Conservation (phyloP, 2,888 invertebrate genomes). For the Polymixis lichenea region DNA sequence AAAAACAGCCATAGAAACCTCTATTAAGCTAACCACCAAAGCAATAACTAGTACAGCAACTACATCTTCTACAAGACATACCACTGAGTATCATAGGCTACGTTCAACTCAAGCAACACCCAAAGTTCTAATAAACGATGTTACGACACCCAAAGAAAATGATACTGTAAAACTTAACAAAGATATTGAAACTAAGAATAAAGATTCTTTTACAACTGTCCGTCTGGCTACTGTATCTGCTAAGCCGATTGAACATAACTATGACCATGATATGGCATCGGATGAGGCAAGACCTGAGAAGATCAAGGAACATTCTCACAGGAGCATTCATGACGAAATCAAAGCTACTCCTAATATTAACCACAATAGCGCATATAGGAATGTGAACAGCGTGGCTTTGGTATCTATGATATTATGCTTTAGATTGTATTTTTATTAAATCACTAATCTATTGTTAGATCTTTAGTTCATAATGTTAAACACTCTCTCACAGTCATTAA, state of each 20-base stretch:
- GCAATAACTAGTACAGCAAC: constrained; percentile 29
- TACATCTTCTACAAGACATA: constrained; percentile 45
- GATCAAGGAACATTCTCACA: constrained; percentile 75
- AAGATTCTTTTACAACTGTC: constrained; percentile 78
- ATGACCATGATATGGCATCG: constrained; percentile 83
- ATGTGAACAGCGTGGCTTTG: constrained; percentile 68
- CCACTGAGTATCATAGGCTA: constrained; percentile 30
- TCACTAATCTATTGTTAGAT: constrained; percentile 64
- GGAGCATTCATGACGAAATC: constrained; percentile 78
- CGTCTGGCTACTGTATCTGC: constrained; percentile 85
- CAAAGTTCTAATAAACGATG: constrained; percentile 2
- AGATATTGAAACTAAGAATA: constrained; percentile 61
- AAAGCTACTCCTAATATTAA: constrained; percentile 59
- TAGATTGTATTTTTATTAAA: constrained; percentile 74
- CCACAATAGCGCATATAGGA: constrained; percentile 69
- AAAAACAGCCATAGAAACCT: constrained; percentile 35
- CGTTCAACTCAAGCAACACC: constrained; percentile 17
- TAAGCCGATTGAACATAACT: constrained; percentile 79
- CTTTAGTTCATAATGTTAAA: constrained; percentile 73
- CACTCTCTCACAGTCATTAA: constrained; percentile 87
- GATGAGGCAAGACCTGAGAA: constrained; percentile 86
- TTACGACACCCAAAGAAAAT: constrained; percentile 33
- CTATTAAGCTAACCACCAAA: constrained; percentile 46
- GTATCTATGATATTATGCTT: constrained; percentile 70
- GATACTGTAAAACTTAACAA: constrained; percentile 49